These are phyloP conservation scores for Pluvialis apricaria DNA, from an alignment of 2,113 vertebrate species.

Conservation along the genomic window DNA sequence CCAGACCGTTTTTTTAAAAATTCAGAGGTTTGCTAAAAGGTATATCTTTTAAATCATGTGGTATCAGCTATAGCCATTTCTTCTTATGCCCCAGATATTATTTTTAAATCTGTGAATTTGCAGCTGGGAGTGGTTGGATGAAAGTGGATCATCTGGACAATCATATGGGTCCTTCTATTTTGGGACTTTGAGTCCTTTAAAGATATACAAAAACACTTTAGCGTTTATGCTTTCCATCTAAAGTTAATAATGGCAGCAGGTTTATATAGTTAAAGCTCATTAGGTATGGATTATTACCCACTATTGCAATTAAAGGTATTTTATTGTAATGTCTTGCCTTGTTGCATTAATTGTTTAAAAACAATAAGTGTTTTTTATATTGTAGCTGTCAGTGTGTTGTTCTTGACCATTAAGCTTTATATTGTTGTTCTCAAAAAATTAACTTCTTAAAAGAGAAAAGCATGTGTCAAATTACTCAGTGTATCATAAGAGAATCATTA, in stretches of 20 bases:
- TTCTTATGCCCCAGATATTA: not conserved
- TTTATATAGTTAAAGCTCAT: not conserved
- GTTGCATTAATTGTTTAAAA: not conserved
- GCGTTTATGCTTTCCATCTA: not conserved
- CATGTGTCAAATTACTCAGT: not conserved
- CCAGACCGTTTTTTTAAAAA: not conserved
- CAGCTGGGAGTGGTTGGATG: not conserved
- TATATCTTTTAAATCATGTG: not conserved
- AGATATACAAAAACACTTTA: not conserved
- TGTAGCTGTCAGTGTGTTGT: not conserved
- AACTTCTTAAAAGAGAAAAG: not conserved
- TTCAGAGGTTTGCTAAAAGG: not conserved
- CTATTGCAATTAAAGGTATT: not conserved
- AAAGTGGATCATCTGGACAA: not conserved
- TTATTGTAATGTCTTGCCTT: not conserved
- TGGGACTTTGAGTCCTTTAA: not conserved
- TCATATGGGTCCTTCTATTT: not conserved
- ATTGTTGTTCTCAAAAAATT: not conserved
- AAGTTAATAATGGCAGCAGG: not conserved
- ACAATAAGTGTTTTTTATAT: not conserved
- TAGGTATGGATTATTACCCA: not conserved
- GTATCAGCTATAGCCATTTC: not conserved
- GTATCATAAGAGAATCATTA: not conserved
- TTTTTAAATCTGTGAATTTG: not conserved
- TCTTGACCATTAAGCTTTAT: conserved; percentile 30